These are phyloP conservation scores for Pygmarrhopalites habei DNA, from an alignment of 1,140 invertebrate genomes.

Conservation along the genomic window DNA sequence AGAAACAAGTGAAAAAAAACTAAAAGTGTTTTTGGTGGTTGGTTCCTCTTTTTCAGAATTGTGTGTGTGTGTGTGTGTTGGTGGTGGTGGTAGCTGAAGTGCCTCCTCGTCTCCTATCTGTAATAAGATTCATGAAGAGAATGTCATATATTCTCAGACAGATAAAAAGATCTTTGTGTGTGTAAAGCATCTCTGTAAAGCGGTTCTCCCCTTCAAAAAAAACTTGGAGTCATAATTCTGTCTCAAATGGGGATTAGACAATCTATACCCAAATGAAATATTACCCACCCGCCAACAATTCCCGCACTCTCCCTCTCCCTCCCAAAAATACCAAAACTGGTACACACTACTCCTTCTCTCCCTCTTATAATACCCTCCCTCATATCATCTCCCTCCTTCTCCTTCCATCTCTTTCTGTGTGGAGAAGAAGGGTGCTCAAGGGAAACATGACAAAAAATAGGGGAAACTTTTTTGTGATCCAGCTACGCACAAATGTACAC, in stretches of 20 bases:
- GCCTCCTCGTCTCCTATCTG: conserved; percentile 28
- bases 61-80: too few species aligned
- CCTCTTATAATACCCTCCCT: not conserved
- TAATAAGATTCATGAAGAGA: conserved; percentile 40
- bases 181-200: conserved; percentile 35
- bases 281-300: conserved; percentile 18
- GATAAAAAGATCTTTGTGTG: too few species aligned
- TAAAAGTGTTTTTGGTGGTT: conserved; percentile 1
- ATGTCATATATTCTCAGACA: conserved; percentile 39
- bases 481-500: too few species aligned
- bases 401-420: not conserved
- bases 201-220: conserved; percentile 38
- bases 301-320: not conserved
- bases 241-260: conserved; percentile 35
- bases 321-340: not conserved
- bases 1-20: not conserved
- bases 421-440: not conserved
- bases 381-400: not conserved
- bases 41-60: too few species aligned
- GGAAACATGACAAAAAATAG: too few species aligned
- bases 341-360: not conserved
- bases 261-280: conserved; percentile 35
- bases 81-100: too few species aligned
- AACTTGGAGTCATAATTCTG: conserved; percentile 39
- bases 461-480: too few species aligned